Conservation (phyloP, 2,113 vertebrate species). For the Calyptommatus sinebrachiatus region DNA sequence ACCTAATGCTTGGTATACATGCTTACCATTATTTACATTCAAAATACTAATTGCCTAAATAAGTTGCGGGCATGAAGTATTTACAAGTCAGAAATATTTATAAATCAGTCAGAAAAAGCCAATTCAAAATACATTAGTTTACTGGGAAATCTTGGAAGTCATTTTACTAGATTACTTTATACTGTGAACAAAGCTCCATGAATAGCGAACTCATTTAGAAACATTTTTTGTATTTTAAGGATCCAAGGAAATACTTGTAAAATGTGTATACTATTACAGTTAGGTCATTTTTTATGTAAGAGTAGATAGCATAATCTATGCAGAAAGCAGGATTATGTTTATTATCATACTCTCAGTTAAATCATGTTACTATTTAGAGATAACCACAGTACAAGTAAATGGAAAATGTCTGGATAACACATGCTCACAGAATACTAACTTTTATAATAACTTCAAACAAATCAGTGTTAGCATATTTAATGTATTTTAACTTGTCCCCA, state of each 20-base stretch:
- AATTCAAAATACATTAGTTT: neutral
- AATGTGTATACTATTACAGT: neutral
- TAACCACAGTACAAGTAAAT: neutral
- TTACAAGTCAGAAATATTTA: too few relatives aligned
- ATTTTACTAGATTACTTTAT: neutral
- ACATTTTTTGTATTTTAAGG: neutral
- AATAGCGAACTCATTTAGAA: neutral
- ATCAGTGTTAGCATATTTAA: neutral
- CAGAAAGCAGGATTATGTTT: neutral
- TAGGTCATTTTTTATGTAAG: neutral
- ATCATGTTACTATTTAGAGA: neutral
- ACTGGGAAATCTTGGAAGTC: neutral
- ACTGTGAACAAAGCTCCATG: neutral
- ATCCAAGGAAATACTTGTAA: neutral
- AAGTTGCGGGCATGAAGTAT: too few relatives aligned
- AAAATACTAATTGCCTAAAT: too few relatives aligned
- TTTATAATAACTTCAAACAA: slow-evolving; percentile 8
- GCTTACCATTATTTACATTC: too few relatives aligned
- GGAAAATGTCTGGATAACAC: neutral
- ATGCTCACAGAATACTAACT: neutral
- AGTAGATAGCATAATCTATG: neutral
- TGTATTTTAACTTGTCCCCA: neutral
- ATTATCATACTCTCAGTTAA: neutral
- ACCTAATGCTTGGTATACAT: too few relatives aligned
- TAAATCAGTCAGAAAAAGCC: neutral